Base-by-base conservation (phyloP, 2,113 vertebrate genomes). In the Triplophysa siluroides region DNA sequence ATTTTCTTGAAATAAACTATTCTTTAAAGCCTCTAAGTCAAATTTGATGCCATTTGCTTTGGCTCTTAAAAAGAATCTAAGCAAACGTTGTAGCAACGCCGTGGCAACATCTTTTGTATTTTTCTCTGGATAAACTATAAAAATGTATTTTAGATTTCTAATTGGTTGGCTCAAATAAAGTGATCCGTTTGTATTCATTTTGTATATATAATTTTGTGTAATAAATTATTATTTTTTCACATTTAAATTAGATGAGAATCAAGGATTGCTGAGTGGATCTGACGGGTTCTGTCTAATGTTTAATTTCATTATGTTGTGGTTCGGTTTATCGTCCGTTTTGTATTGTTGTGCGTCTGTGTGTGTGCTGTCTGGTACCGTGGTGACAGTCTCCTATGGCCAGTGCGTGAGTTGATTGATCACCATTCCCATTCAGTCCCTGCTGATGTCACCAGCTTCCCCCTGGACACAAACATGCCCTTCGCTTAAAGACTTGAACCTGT, bases 351-450 rank as follows among this genome's bases (percentile, higher is more conserved):
- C 45, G 26, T 81, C 26, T 63, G 58, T 76, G 9, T 78, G 79
- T 76, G 70, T 79, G 50, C 75, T 75, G 69, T 81, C 75, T 81
- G 79, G 63, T 69, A 26, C 58, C 47, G 23, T 66, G 45, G 71
- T 54, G 78, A 72, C 61, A 80, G 70, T 63, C 65, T 70, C 76
- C 58, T 41, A 60, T 63, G 69, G 23, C 56, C 12, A 62, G 77
- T 62, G 38, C 60, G 77, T 73, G 88, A 92, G 85, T 88, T 91
- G 93, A 93, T 92, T 92, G 91, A 94, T 92, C 90, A 90, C 81
- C 88, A 89, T 88, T 92, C 67, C 81, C 90, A 91, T 92, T 88
- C 88, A 88, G 90, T 88, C 83, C 88, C 88, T 93, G 92, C 92
- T 92, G 91, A 93, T 94, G 91, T 90, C 90, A 90, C 90, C 86